Conservation (phyloP, 2,888 invertebrate species). For the Xanthostigma xanthostigma region DNA sequence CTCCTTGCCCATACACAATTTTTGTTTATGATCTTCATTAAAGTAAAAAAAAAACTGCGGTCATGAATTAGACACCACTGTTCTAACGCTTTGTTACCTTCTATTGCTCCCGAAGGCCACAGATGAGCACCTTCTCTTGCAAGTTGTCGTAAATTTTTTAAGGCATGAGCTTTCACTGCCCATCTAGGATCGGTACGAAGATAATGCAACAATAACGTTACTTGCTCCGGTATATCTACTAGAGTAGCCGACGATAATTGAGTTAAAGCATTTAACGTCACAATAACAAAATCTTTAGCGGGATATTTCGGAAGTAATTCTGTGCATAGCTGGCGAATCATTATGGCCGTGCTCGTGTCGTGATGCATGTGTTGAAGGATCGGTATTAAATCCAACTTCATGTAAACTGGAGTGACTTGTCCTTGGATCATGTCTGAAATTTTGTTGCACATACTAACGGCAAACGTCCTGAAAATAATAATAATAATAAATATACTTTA, state of each 20-base stretch:
- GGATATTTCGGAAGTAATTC: slow-evolving; percentile 64
- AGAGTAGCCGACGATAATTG: slow-evolving; percentile 78
- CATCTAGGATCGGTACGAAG: slow-evolving; percentile 52
- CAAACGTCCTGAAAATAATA: slow-evolving; percentile 59
- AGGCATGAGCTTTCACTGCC: slow-evolving; percentile 49
- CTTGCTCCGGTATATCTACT: slow-evolving; percentile 79
- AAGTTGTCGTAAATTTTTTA: slow-evolving; percentile 50
- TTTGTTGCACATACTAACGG: slow-evolving; percentile 88
- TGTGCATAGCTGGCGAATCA: slow-evolving; percentile 60
- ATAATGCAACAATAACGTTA: slow-evolving; percentile 48
- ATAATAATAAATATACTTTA: too few relatives aligned
- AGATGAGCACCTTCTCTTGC: slow-evolving; percentile 62
- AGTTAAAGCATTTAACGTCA: slow-evolving; percentile 75
- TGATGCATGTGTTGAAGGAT: slow-evolving; percentile 90
- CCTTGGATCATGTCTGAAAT: slow-evolving; percentile 91
- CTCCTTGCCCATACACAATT: too few relatives aligned
- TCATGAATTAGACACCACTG: too few relatives aligned
- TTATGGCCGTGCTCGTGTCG: slow-evolving; percentile 38
- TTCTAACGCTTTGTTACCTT: too few relatives aligned
- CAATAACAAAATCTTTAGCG: slow-evolving; percentile 62
- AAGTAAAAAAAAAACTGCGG: too few relatives aligned
- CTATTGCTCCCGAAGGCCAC: slow-evolving; percentile 46
- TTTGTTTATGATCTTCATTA: too few relatives aligned
- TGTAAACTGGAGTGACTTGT: slow-evolving; percentile 79
- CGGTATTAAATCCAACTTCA: slow-evolving; percentile 80